Conservation (phyloP, 2,113 vertebrate genomes). For the Cyphomyrus plagiostoma region DNA sequence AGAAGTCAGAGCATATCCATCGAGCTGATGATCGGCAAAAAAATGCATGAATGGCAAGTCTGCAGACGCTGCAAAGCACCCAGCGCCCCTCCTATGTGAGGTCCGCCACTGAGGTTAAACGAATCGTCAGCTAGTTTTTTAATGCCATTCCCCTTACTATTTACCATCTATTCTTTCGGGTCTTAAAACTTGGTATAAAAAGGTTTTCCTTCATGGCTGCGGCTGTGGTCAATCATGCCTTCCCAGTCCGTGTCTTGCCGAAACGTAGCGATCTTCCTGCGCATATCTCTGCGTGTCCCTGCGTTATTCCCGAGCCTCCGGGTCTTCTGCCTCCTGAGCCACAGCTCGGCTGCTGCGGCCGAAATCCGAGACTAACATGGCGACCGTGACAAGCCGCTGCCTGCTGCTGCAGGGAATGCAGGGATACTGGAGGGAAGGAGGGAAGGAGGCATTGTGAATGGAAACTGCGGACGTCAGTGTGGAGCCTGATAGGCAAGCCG, state of each 20-base stretch:
- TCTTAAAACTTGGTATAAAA: conserved; percentile 26
- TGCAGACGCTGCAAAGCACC: conserved; percentile 64
- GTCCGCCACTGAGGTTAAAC: conserved; percentile 51
- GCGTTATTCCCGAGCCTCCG: conserved; percentile 44
- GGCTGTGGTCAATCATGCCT: conserved; percentile 19
- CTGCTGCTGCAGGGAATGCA: conserved; percentile 44
- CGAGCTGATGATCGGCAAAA: conserved; percentile 22
- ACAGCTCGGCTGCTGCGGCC: conserved; percentile 53
- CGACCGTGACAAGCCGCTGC: conserved; percentile 49
- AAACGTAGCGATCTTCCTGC: conserved; percentile 36
- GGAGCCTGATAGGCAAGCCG: not conserved
- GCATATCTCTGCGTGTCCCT: conserved; percentile 50
- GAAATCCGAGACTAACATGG: conserved; percentile 65
- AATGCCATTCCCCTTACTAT: conserved; percentile 49
- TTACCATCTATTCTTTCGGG: conserved; percentile 35
- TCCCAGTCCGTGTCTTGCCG: conserved; percentile 34
- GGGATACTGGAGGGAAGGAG: conserved; percentile 28
- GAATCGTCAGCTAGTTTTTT: conserved; percentile 46
- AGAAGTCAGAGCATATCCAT: conserved; percentile 35
- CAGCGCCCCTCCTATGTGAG: conserved; percentile 62
- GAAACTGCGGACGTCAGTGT: conserved; percentile 38
- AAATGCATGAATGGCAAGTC: conserved; percentile 48
- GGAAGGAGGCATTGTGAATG: conserved; percentile 52
- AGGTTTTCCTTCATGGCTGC: conserved; percentile 21
- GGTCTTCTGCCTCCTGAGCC: conserved; percentile 39